Base-by-base conservation (phyloP, 2,797 vertebrate genomes). In the Danio jaintianensis region DNA sequence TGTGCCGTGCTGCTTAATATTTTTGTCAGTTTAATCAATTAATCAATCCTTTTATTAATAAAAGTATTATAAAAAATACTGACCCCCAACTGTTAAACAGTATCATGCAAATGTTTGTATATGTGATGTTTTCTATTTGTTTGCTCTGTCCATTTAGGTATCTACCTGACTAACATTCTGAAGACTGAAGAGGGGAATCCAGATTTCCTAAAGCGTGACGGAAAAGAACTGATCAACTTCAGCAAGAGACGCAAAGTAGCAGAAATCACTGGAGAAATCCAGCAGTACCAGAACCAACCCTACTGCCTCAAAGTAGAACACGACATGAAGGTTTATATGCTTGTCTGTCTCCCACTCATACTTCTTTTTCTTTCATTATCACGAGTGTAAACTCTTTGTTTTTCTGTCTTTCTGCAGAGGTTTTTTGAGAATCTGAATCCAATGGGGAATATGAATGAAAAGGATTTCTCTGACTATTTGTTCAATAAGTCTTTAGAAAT, bases 141-240 rank as follows among this genome's bases (percentile, higher is more conserved):
- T n/a, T 47, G 18, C 15, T 68, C 18, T 74, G 5, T 50, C 1
- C 47, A 69, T 18, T 9, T 80, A 99, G 98, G 98, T 89, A 99
- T 99, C 88, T 99, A 99, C 91, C 91, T 99, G 87, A 99, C 97
- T 86, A 99, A 99, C 93, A 99, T 99, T 93, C 89, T 99, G 87
- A 99, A 99, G 93, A 99, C 97, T 0, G 98, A 99, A 94, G 98
- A 98, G 91, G 98, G 98, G 36, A 99, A 99, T 88, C 97, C 97
- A 2, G 98, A 99, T 91, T 96, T 98, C 88, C 95, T 99, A 68
- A 97, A 96, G 87, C 95, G 96, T 86, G 95, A 97, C 85, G 94
- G 95, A 78, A 99, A 98, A 86, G 97, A 97, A 87, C 91, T 99
- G 88, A 99, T 99, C 89, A 99, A 99, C 92, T 99, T 99, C 92